Percentiles rank a stretch among this genome's conserved stretches.
Conservation (phyloP, 2,797 vertebrate species). For the Gallinago stenura region DNA sequence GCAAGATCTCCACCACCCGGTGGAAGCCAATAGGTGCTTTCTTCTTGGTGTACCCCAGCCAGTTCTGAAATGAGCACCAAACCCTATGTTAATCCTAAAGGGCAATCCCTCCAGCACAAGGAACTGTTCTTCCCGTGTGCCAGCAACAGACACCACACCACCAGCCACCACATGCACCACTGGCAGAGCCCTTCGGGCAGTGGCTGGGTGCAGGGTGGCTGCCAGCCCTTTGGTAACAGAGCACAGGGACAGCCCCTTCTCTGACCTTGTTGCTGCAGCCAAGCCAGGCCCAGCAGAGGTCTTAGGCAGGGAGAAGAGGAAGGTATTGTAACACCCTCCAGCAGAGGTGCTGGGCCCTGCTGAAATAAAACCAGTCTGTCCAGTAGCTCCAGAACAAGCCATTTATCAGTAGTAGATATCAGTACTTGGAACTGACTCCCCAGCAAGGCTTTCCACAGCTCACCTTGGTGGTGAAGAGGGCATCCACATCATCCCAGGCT, state of each 20-base stretch:
- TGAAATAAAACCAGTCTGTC: not conserved
- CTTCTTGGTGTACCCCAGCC: constrained; percentile 94
- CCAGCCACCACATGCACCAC: not conserved
- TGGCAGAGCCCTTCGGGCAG: not conserved
- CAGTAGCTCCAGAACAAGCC: not conserved
- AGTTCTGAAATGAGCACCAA: constrained; percentile 81
- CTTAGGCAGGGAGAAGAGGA: not conserved
- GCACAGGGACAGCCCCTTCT: not conserved
- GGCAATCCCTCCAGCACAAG: not conserved
- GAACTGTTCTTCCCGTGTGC: not conserved
- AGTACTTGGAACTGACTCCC: not conserved
- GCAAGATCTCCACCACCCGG: constrained; percentile 92
- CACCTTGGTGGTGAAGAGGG: constrained; percentile 90
- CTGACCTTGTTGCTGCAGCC: not conserved
- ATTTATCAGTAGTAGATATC: not conserved
- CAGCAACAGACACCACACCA: accelerated
- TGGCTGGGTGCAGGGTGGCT: not conserved
- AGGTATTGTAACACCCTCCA: not conserved
- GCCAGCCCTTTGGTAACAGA: not conserved
- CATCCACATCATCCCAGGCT: constrained; percentile 93
- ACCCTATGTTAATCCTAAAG: not conserved
- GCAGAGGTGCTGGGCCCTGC: not conserved
- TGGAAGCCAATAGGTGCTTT: constrained; percentile 92
- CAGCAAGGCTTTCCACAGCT: not conserved
- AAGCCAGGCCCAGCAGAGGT: not conserved